Evolutionary conservation across 2,888 invertebrate genomes (phyloP).

Genomic region (Acronicta leporina): DNA sequence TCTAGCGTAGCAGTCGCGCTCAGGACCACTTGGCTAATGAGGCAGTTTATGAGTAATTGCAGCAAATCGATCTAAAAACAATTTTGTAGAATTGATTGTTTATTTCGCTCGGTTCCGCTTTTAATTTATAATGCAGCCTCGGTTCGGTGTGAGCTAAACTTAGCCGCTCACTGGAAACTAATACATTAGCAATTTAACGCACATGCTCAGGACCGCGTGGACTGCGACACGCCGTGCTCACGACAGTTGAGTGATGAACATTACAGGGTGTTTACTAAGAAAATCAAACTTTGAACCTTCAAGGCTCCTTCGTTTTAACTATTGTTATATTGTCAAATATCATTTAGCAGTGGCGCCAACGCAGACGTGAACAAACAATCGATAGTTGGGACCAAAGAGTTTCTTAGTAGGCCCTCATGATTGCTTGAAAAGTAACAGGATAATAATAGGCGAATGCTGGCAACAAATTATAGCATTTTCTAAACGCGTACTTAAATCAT

Average conservation of each 20-base stretch:
- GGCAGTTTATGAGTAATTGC: too few relatives aligned
- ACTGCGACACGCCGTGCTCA: conserved; percentile 6
- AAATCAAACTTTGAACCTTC: too few relatives aligned
- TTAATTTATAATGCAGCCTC: conserved; percentile 1
- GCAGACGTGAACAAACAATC: too few relatives aligned
- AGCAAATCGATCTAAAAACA: too few relatives aligned
- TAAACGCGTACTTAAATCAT: conserved; percentile 32
- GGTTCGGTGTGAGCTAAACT: conserved; percentile 31
- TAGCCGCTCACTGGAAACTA: conserved; percentile 24
- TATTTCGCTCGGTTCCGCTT: conserved; percentile 13
- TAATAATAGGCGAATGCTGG: conserved; percentile 39
- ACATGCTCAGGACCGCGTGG: conserved; percentile 15
- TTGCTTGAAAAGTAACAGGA: conserved; percentile 35
- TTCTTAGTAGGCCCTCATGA: conserved; percentile 5
- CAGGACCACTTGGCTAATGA: too few relatives aligned
- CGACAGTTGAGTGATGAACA: background rate
- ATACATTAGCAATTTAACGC: conserved; percentile 45
- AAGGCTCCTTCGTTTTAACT: too few relatives aligned
- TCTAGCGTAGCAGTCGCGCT: too few relatives aligned
- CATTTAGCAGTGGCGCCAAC: too few relatives aligned
- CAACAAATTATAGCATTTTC: too few relatives aligned
- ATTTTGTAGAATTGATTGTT: too few relatives aligned
- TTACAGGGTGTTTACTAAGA: background rate
- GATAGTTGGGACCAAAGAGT: too few relatives aligned
- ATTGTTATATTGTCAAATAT: too few relatives aligned